Percentiles rank a stretch among this genome's conserved stretches.
phyloP scores from a whole-genome alignment of 2,888 invertebrate species.

The Malacosoma neustria region DNA sequence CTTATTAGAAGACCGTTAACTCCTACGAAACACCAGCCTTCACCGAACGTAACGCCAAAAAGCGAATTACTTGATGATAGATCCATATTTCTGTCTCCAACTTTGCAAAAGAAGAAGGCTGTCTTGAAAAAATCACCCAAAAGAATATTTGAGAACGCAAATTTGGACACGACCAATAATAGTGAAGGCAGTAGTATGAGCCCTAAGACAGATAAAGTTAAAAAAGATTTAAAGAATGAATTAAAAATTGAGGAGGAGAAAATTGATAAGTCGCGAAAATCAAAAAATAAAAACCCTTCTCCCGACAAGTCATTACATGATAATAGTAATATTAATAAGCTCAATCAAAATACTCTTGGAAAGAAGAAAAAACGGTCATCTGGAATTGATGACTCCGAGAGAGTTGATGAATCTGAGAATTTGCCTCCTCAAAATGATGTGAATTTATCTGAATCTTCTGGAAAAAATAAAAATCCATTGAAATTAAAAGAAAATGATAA shows the following conservation, averaged over 20 bases:
- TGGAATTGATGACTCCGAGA: slow-evolving; percentile 7
- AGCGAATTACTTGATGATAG: slow-evolving; percentile 54
- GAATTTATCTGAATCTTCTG: neutral
- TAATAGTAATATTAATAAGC: neutral
- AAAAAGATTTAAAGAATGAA: slow-evolving; percentile 51
- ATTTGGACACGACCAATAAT: slow-evolving; percentile 39
- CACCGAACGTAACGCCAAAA: slow-evolving; percentile 62
- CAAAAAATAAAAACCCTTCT: neutral
- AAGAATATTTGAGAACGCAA: slow-evolving; percentile 57
- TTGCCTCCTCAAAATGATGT: neutral
- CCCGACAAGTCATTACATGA: neutral
- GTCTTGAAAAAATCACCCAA: slow-evolving; percentile 64
- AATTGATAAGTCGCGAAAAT: neutral
- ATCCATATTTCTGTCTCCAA: slow-evolving; percentile 60
- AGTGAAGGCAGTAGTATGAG: slow-evolving; percentile 29
- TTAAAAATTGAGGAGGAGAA: slow-evolving; percentile 25
- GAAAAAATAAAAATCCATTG: slow-evolving; percentile 15
- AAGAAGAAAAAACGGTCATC: slow-evolving; percentile 30
- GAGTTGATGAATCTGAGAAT: slow-evolving; percentile 4
- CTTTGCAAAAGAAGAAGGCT: slow-evolving; percentile 58
- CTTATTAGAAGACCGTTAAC: slow-evolving; percentile 50
- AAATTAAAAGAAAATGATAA: slow-evolving; percentile 17
- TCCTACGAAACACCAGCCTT: slow-evolving; percentile 57
- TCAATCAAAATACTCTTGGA: slow-evolving; percentile 30
- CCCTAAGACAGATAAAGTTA: slow-evolving; percentile 56